phyloP scores from a whole-genome alignment of 2,113 vertebrate species.

The Seriola quinqueradiata region DNA sequence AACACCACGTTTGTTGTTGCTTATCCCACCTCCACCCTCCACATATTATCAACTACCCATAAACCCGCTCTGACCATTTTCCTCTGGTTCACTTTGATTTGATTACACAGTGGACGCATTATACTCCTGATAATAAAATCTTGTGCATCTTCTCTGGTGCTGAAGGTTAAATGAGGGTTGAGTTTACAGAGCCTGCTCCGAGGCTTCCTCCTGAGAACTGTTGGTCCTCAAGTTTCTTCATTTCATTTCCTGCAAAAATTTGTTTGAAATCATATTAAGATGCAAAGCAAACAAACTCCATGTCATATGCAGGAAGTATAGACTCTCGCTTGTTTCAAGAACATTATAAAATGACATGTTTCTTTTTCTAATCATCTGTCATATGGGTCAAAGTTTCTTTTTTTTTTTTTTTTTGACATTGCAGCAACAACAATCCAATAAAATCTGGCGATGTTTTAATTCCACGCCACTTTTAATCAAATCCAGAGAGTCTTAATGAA shows the following conservation, averaged over 20 bases:
- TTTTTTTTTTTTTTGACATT: not conserved
- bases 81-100: not conserved
- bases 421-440: constrained; percentile 38
- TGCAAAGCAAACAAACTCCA: constrained; percentile 10
- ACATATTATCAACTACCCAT: not conserved
- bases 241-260: constrained; percentile 21
- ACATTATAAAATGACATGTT: not conserved
- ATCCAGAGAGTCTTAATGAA: constrained; percentile 43
- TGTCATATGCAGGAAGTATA: not conserved
- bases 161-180: not conserved
- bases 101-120: not conserved
- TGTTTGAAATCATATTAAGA: not conserved
- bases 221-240: not conserved
- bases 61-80: not conserved
- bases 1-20: constrained; percentile 1
- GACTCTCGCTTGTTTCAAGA: not conserved
- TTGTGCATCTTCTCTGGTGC: not conserved
- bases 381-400: not conserved
- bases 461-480: constrained; percentile 42
- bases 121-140: not conserved
- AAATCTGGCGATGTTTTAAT: constrained; percentile 20
- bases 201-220: not conserved
- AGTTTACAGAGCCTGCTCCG: not conserved
- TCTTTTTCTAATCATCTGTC: not conserved
- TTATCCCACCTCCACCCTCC: not conserved